These are phyloP conservation scores for Colius striatus DNA, from an alignment of 2,113 vertebrate species.

Conservation along the genomic window DNA sequence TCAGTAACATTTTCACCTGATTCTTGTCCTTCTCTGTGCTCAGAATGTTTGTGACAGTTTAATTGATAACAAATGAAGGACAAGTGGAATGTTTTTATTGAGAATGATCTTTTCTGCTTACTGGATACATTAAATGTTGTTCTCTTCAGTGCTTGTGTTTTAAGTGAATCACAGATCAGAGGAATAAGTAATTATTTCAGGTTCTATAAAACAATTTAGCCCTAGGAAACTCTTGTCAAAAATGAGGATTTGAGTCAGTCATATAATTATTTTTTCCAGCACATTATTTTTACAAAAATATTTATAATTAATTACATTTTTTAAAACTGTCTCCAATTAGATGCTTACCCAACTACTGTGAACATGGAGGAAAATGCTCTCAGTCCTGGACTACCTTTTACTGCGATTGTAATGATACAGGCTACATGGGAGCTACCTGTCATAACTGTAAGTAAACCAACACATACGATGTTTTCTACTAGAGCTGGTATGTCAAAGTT, in stretches of 20 bases:
- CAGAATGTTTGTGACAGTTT: background rate
- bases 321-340: conserved; percentile 67
- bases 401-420: conserved; percentile 89
- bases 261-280: background rate
- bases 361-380: conserved; percentile 90
- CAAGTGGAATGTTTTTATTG: background rate
- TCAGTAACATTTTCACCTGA: background rate
- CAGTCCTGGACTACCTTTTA: conserved; percentile 91
- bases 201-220: background rate
- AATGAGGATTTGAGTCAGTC: background rate
- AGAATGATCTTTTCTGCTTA: background rate
- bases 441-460: conserved; percentile 89
- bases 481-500: background rate
- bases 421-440: conserved; percentile 89
- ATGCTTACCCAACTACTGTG: conserved; percentile 94
- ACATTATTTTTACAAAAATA: background rate
- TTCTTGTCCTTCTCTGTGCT: background rate
- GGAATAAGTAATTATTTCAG: background rate
- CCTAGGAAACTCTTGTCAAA: background rate
- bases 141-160: background rate
- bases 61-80: background rate
- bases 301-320: background rate
- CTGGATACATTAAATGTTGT: background rate
- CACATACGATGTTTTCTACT: fast-evolving
- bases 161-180: background rate